phyloP scores from a whole-genome alignment of 2,113 vertebrate genomes.

The Camelus dromedarius region DNA sequence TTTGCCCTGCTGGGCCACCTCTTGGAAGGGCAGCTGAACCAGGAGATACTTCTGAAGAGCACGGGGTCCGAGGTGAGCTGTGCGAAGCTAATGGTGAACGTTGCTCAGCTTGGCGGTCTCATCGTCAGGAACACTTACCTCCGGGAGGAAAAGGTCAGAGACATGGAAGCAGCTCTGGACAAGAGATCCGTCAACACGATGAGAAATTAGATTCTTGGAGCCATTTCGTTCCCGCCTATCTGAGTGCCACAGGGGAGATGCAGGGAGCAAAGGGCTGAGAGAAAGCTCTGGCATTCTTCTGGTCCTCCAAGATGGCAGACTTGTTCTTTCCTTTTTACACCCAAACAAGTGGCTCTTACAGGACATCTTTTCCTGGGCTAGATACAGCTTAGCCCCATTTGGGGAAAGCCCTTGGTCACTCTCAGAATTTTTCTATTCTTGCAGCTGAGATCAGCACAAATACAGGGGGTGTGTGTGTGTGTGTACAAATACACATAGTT shows the following conservation, averaged over 20 bases:
- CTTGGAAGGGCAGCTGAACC: conserved; percentile 85
- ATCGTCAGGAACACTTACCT: conserved; percentile 89
- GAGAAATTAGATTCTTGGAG: conserved; percentile 44
- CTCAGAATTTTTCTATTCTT: neutral
- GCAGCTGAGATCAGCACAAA: neutral
- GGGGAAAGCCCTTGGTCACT: neutral
- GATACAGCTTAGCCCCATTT: neutral
- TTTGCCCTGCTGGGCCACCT: conserved; percentile 87
- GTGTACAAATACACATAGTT: neutral
- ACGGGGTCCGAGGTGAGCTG: conserved; percentile 79
- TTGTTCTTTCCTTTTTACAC: neutral
- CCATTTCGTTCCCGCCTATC: neutral
- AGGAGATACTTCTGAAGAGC: conserved; percentile 66
- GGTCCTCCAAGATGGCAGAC: neutral
- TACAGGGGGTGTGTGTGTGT: too few relatives aligned
- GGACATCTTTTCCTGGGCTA: neutral
- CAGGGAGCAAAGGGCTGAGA: neutral
- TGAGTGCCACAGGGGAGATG: neutral
- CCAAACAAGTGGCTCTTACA: neutral
- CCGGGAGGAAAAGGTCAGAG: conserved; percentile 70
- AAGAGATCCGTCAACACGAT: neutral
- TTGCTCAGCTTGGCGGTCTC: conserved; percentile 88
- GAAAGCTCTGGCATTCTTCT: too few relatives aligned
- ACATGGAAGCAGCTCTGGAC: accelerated
- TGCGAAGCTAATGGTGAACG: conserved; percentile 88